Percentiles rank a stretch among this genome's conserved stretches.
Evolutionary conservation across 2,113 vertebrate species (phyloP).

Genomic region (Chiloscyllium plagiosum): DNA sequence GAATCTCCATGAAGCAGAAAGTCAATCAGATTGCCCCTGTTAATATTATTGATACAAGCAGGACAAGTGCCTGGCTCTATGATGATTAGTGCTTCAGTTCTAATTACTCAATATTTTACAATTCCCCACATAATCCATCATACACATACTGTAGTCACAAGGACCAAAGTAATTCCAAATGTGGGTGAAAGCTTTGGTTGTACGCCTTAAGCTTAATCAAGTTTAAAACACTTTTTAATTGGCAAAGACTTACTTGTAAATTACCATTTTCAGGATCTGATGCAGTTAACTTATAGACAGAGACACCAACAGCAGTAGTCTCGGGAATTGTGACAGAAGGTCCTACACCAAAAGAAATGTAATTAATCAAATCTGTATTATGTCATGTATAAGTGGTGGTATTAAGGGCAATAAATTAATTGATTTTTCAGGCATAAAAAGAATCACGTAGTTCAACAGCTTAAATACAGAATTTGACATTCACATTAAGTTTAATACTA

Average conservation of each 20-base stretch:
- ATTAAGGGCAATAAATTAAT: background rate
- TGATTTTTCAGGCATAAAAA: background rate
- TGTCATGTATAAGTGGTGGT: background rate
- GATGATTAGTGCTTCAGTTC: background rate
- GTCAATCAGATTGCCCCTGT: no score
- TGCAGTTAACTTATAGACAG: slow-evolving; percentile 8
- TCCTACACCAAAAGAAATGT: background rate
- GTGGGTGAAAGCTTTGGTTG: background rate
- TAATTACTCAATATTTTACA: background rate
- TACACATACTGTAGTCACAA: background rate
- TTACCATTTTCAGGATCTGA: background rate
- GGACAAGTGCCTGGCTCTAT: background rate
- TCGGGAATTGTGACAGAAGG: slow-evolving; percentile 1
- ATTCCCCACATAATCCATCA: background rate
- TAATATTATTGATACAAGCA: background rate
- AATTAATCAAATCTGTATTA: background rate
- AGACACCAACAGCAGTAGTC: background rate
- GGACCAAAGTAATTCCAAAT: background rate
- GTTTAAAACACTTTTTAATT: background rate
- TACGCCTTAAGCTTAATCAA: background rate
- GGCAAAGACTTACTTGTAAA: background rate
- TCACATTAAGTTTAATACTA: background rate
- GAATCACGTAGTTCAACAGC: background rate
- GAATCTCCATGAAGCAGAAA: background rate
- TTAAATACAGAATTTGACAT: background rate